Base-by-base conservation (phyloP, 2,888 invertebrate genomes). In the Heliconius cydno region DNA sequence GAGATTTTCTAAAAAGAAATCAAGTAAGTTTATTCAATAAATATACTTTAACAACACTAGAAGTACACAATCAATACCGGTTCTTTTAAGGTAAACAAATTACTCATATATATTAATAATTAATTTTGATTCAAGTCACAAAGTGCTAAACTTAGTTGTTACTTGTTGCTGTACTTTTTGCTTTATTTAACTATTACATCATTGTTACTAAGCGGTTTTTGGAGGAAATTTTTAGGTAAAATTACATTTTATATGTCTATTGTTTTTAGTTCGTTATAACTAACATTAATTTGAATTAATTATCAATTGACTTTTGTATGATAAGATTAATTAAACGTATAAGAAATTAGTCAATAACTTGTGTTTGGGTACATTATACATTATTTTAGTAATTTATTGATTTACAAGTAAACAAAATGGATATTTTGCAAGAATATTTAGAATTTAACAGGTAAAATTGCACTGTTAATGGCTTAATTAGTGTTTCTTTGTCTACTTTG, bases 321-420 rank as follows among this genome's bases (percentile, higher is more conserved):
- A 82, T 82, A 81, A 81, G 83, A 83, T 81, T 77, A 77, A 79
- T 75, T 77, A 52, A 46, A 19, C 60, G 52, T 46, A 67, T 66
- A 57, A 25, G 63, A 70, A 67, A 68, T 77, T 77, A 79, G 79
- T 77, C 60, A 60, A 25, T 60, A 28, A 25, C 28, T 65, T 25
- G 60, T 67, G 12, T 67, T 78, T 67, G 15, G 52, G 15, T 19
- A 60, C 15, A 46, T 52, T 71, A 68, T 60, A 74, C 77, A 60
- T 34, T 34, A 30, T 30, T 6, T 15, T 28, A 57, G 10, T 74
- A 68, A 15, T 25, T 30, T 74, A 65, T 46, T 76, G 12, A 72
- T 68, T 72, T 25, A 73, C 15, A 25, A 60, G 3, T 73, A 25
- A 38, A 38, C 6, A 73, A 72, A n/a, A 73, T 73, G 73, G 73